Evolutionary conservation across 1,140 invertebrate species (phyloP).

Genomic region (Drosophila tsacasi): DNA sequence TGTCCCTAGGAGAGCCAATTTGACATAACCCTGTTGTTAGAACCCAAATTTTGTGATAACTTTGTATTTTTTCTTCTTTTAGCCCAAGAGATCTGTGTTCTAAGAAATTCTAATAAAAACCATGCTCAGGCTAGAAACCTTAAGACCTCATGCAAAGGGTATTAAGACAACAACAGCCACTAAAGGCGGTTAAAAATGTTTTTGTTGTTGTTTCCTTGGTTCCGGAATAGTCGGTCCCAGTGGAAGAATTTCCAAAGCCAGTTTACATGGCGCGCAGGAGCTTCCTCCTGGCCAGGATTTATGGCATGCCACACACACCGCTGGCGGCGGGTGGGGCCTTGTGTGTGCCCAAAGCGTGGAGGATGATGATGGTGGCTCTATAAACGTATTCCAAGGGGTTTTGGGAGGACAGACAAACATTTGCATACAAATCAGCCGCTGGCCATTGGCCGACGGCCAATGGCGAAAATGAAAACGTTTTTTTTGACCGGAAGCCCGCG

Average conservation of each 20-base stretch:
- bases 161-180: constrained; percentile 33
- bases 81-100: neutral
- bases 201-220: constrained; percentile 79
- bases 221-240: constrained; percentile 48
- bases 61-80: rapidly evolving
- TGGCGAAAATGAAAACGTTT: constrained; percentile 77
- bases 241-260: constrained; percentile 51
- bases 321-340: constrained; percentile 11
- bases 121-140: no score
- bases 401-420: constrained; percentile 51
- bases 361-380: constrained; percentile 3
- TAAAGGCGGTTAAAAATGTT: constrained; percentile 38
- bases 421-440: constrained; percentile 58
- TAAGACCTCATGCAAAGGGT: neutral
- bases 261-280: constrained; percentile 35
- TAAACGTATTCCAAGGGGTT: constrained; percentile 5
- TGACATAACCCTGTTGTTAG: neutral
- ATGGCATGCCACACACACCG: constrained; percentile 63
- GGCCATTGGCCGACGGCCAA: constrained; percentile 50
- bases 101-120: neutral
- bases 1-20: neutral
- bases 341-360: constrained; percentile 18
- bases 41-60: neutral
- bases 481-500: constrained; percentile 80
- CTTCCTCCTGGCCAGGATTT: constrained; percentile 65